Evolutionary conservation across 2,888 invertebrate genomes (phyloP).

Genomic region (Netelia inedita): DNA sequence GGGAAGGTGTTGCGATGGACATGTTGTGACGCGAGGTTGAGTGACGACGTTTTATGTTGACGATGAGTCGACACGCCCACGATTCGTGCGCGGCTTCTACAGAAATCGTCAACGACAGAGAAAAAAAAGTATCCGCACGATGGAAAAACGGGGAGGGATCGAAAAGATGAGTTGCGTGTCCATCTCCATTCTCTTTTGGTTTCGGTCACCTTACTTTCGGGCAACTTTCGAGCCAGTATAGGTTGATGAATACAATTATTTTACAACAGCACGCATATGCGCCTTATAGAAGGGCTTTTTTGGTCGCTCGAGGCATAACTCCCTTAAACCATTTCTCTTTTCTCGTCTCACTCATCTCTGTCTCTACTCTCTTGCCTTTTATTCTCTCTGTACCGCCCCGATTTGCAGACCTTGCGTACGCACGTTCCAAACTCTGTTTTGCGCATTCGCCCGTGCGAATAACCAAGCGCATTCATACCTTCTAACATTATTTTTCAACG

Average conservation of each 20-base stretch:
- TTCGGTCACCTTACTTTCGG: background rate
- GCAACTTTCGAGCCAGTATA: background rate
- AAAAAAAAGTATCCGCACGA: background rate
- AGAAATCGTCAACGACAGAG: slow-evolving; percentile 4
- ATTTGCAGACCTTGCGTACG: background rate
- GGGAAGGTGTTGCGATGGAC: slow-evolving; percentile 1
- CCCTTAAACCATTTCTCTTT: background rate
- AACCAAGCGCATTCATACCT: background rate
- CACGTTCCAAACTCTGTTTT: background rate
- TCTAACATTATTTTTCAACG: background rate
- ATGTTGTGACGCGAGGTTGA: background rate
- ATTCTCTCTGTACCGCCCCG: no score
- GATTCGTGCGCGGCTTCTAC: background rate
- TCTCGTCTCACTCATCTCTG: background rate
- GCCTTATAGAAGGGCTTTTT: background rate
- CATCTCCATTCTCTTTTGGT: background rate
- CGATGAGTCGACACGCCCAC: slow-evolving; percentile 31
- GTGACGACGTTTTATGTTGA: slow-evolving; percentile 33
- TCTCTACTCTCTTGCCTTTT: no score
- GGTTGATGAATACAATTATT: background rate
- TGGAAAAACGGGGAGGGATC: background rate
- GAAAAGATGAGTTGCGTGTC: background rate
- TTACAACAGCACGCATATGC: background rate
- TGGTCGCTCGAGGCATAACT: background rate
- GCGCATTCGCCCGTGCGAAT: background rate